Conservation (phyloP, 2,888 invertebrate genomes). For the Apeira syringaria region DNA sequence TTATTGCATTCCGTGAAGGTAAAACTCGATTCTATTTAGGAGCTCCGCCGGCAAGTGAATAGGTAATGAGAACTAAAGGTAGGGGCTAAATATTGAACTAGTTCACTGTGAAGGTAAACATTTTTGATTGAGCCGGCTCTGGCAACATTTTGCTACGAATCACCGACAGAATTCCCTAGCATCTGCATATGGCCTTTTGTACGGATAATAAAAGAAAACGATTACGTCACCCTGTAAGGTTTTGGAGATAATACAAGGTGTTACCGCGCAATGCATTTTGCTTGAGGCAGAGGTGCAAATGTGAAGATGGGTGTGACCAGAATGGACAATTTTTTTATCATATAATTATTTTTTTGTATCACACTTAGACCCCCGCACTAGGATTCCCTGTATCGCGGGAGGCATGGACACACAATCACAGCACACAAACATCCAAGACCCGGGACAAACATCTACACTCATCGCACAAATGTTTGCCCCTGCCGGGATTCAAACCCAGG, state of each 20-base stretch:
- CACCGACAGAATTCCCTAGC: constrained; percentile 39
- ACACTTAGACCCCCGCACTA: too few relatives aligned
- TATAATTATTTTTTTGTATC: too few relatives aligned
- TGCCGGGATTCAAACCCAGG: too few relatives aligned
- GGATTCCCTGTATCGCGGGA: too few relatives aligned
- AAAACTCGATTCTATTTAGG: constrained; percentile 40
- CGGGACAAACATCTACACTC: too few relatives aligned
- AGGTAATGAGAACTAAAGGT: constrained; percentile 41
- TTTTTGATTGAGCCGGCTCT: constrained; percentile 62
- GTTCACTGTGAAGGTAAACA: constrained; percentile 58
- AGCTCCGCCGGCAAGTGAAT: constrained; percentile 37
- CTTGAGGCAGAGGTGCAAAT: too few relatives aligned
- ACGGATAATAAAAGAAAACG: constrained; percentile 42
- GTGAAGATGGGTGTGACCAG: too few relatives aligned
- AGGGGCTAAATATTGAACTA: constrained; percentile 56
- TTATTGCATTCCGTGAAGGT: constrained; percentile 33
- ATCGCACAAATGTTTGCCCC: too few relatives aligned
- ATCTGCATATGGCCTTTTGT: constrained; percentile 46
- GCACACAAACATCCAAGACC: too few relatives aligned
- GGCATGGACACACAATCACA: too few relatives aligned
- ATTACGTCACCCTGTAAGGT: constrained; percentile 20
- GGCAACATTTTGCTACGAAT: constrained; percentile 45
- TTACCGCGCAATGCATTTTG: too few relatives aligned
- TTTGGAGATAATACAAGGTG: neutral
- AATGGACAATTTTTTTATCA: too few relatives aligned